Conservation (phyloP, 2,888 invertebrate species). For the Dendrolimus pini region DNA sequence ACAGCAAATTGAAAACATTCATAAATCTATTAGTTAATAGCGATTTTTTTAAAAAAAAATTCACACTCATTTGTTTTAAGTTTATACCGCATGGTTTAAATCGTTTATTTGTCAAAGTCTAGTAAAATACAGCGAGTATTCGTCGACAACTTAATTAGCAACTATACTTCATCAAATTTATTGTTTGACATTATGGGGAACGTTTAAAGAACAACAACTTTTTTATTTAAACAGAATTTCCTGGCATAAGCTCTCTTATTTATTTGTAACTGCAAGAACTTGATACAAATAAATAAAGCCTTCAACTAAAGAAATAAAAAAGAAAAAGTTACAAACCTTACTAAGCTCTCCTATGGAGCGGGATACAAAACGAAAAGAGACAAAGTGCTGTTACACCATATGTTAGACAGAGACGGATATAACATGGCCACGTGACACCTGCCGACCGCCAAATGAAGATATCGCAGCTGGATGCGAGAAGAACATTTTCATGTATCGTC, state of each 20-base stretch:
- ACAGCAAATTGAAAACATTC: too few relatives aligned
- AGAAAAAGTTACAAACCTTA: conserved; percentile 44
- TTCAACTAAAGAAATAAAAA: conserved; percentile 45
- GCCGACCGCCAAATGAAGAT: conserved; percentile 75
- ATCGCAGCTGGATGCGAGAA: conserved; percentile 72
- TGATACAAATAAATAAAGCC: conserved; percentile 65
- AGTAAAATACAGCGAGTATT: too few relatives aligned
- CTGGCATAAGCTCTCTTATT: conserved; percentile 20
- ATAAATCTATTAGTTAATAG: too few relatives aligned
- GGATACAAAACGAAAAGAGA: conserved; percentile 50
- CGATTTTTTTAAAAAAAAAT: too few relatives aligned
- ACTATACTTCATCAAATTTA: too few relatives aligned
- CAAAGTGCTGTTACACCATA: conserved; percentile 12
- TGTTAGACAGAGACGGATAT: conserved; percentile 32
- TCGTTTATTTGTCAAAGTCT: too few relatives aligned
- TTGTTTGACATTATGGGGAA: too few relatives aligned
- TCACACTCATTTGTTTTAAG: too few relatives aligned
- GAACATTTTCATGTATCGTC: conserved; percentile 37
- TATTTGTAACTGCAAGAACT: conserved; percentile 53
- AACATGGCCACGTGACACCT: conserved; percentile 67
- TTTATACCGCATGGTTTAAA: too few relatives aligned
- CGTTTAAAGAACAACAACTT: too few relatives aligned
- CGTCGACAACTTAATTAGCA: too few relatives aligned
- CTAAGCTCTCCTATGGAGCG: conserved; percentile 55
- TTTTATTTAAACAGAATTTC: too few relatives aligned